Conservation (phyloP, 1,140 invertebrate species). For the Bombus ignitus region DNA sequence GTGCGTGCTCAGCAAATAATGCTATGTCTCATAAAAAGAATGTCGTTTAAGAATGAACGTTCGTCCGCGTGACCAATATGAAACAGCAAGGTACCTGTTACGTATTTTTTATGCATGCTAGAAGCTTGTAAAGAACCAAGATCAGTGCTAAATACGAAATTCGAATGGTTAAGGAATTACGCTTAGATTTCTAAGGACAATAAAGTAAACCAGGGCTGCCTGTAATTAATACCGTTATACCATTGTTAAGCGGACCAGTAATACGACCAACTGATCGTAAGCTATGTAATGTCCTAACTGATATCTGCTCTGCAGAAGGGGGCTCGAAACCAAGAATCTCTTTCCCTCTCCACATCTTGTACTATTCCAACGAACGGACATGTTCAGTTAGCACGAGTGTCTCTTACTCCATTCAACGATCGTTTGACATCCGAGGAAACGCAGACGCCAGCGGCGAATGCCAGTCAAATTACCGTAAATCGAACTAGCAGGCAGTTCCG, state of each 20-base stretch:
- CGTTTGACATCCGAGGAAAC: constrained; percentile 71
- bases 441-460: constrained; percentile 60
- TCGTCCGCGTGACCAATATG: too few species aligned
- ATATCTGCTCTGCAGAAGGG: constrained; percentile 53
- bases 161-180: neutral
- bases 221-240: constrained; percentile 57
- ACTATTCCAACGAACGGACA: constrained; percentile 1
- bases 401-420: constrained; percentile 56
- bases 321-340: constrained; percentile 35
- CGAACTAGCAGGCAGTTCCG: constrained; percentile 65
- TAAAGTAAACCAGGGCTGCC: neutral
- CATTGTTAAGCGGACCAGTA: constrained; percentile 43
- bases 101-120: too few species aligned
- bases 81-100: too few species aligned
- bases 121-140: neutral
- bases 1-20: neutral
- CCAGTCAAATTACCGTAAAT: constrained; percentile 73
- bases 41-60: too few species aligned
- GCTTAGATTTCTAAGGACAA: neutral
- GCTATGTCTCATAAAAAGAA: too few species aligned
- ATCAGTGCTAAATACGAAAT: neutral
- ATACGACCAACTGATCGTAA: constrained; percentile 43
- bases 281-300: constrained; percentile 57
- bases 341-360: neutral
- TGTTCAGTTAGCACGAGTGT: constrained; percentile 46